phyloP scores from a whole-genome alignment of 2,797 vertebrate species.

The Crenichthys baileyi region DNA sequence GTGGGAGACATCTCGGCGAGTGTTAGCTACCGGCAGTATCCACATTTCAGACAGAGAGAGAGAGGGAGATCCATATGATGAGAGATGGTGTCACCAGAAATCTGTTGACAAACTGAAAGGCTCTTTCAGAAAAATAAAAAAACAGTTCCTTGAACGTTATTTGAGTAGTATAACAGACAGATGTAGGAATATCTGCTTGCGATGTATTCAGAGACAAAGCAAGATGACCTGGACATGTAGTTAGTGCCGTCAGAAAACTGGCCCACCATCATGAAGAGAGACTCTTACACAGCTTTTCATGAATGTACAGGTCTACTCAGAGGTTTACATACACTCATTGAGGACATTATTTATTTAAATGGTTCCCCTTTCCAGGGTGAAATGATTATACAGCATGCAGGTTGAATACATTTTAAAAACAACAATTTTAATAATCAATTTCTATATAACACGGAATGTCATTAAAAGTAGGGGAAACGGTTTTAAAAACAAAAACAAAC shows the following conservation, averaged over 20 bases:
- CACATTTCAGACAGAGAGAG: neutral
- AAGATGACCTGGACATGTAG: neutral
- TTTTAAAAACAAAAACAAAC: neutral
- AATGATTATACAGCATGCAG: neutral
- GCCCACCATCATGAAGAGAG: neutral
- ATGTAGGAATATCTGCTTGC: constrained; percentile 6
- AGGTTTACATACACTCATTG: no score
- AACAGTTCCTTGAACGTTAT: neutral
- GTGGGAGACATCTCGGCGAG: constrained; percentile 15
- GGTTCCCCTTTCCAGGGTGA: no score
- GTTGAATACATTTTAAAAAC: neutral
- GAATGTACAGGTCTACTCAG: no score
- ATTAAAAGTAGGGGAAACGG: no score
- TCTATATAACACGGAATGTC: neutral
- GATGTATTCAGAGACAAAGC: constrained; percentile 24
- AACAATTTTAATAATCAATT: neutral
- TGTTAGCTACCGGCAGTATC: constrained; percentile 19
- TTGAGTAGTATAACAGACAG: constrained; percentile 1
- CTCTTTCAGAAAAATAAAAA: neutral
- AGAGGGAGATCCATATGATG: neutral
- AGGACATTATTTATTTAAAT: no score
- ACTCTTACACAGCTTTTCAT: neutral
- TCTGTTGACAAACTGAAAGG: neutral
- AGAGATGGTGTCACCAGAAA: neutral
- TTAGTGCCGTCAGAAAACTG: neutral